Percentiles rank a stretch among this genome's conserved stretches.
Conservation (phyloP, 2,797 vertebrate species). For the Rhinophrynus dorsalis region DNA sequence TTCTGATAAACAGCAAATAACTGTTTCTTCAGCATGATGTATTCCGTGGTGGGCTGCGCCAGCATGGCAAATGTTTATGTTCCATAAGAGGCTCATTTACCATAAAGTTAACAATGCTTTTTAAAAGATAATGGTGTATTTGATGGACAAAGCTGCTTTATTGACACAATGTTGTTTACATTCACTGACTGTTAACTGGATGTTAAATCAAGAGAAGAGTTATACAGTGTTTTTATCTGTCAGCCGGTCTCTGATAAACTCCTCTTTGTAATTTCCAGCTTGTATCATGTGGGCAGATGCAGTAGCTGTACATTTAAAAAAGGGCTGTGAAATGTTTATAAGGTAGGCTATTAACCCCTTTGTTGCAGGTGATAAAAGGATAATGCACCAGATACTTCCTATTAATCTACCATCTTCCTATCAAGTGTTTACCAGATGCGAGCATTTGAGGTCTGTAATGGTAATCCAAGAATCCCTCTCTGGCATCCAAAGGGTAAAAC, state of each 20-base stretch:
- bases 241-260: background rate
- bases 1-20: no score
- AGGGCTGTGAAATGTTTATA: no score
- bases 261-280: background rate
- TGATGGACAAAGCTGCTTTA: constrained; percentile 18
- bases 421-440: no score
- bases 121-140: constrained; percentile 18
- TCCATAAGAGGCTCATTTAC: background rate
- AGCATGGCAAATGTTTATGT: background rate
- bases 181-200: background rate
- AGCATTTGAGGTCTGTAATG: no score
- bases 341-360: no score
- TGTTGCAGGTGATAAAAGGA: no score
- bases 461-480: no score
- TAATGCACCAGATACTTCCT: no score
- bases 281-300: background rate
- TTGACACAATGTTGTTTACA: constrained; percentile 17
- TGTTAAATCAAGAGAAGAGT: constrained; percentile 8
- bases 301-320: background rate
- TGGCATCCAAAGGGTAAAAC: no score
- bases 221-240: constrained; percentile 18
- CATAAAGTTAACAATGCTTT: constrained; percentile 30
- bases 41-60: background rate
- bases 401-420: no score
- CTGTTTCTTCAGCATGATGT: background rate